phyloP scores from a whole-genome alignment of 2,113 vertebrate genomes.

The Colius striatus region DNA sequence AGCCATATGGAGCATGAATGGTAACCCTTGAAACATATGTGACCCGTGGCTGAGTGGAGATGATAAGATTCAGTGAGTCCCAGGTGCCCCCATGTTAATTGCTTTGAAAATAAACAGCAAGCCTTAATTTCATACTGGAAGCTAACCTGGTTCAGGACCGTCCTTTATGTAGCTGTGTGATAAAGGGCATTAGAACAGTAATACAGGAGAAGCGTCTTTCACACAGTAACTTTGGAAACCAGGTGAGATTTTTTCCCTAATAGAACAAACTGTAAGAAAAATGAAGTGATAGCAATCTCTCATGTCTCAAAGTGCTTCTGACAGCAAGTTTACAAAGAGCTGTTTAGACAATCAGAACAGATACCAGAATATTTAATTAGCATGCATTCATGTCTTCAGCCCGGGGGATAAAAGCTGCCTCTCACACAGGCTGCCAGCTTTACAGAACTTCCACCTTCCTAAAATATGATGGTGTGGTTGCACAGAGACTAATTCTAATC shows the following conservation, averaged over 20 bases:
- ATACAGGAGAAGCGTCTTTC: background rate
- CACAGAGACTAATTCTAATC: background rate
- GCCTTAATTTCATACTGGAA: slow-evolving; percentile 1
- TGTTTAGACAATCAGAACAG: background rate
- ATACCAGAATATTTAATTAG: background rate
- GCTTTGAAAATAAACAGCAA: slow-evolving; percentile 37
- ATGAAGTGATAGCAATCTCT: background rate
- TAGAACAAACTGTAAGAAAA: background rate
- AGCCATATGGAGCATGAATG: background rate
- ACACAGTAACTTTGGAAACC: background rate
- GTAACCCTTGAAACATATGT: background rate
- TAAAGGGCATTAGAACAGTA: background rate
- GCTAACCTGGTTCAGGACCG: background rate
- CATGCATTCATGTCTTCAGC: background rate
- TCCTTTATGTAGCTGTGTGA: background rate
- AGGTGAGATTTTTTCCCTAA: background rate
- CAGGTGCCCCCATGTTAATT: background rate
- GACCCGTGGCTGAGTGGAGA: background rate
- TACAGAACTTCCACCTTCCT: background rate
- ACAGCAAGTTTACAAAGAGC: background rate
- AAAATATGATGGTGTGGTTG: background rate
- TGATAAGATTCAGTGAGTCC: background rate
- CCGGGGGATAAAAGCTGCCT: background rate
- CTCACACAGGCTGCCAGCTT: background rate
- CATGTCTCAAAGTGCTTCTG: background rate